These are phyloP conservation scores for Eulemur albifrons DNA, from an alignment of 2,797 vertebrate species.

Conservation along the genomic window DNA sequence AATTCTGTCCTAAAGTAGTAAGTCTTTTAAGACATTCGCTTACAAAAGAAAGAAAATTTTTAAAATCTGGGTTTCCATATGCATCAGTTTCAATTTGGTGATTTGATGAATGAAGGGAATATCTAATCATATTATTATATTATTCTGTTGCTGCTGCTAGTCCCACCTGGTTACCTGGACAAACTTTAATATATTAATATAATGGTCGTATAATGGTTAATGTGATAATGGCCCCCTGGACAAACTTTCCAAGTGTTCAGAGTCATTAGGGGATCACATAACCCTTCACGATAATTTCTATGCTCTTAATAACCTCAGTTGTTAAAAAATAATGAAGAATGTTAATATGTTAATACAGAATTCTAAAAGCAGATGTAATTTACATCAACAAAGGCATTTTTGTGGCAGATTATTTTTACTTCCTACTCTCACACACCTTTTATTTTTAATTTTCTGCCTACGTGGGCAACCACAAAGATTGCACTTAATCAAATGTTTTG, in stretches of 20 bases:
- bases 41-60: background rate
- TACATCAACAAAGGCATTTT: background rate
- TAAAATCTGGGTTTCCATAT: background rate
- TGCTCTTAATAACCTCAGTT: background rate
- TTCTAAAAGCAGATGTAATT: background rate
- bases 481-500: constrained; percentile 7
- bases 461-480: background rate
- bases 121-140: background rate
- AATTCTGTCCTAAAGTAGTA: background rate
- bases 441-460: constrained; percentile 46
- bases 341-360: background rate
- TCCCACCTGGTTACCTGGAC: background rate
- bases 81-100: background rate
- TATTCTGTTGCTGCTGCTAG: background rate
- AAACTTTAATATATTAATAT: background rate
- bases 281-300: background rate
- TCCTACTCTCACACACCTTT: background rate
- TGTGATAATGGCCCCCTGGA: background rate
- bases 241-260: background rate
- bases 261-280: background rate
- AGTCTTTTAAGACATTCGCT: background rate
- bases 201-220: background rate
- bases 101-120: background rate
- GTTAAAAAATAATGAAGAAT: background rate
- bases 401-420: background rate